Evolutionary conservation across 2,888 invertebrate genomes (phyloP).

Genomic region (Incurvaria masculella): DNA sequence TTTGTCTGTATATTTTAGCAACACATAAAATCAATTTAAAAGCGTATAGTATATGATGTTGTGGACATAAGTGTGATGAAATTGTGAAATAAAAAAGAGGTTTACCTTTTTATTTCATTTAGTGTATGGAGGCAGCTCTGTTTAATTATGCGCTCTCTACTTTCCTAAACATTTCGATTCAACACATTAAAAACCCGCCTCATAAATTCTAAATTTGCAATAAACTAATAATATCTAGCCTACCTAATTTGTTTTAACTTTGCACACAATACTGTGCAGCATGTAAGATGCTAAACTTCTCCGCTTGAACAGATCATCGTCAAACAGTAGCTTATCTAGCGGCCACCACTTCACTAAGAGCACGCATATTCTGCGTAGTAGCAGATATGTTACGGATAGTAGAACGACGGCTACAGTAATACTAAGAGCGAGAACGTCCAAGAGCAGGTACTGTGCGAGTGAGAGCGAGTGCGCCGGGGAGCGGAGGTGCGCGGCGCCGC

Average conservation of each 20-base stretch:
- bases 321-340: slow-evolving; percentile 32
- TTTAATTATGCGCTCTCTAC: too few relatives aligned
- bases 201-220: too few relatives aligned
- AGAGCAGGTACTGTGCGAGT: slow-evolving; percentile 41
- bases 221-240: too few relatives aligned
- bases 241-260: slow-evolving; percentile 36
- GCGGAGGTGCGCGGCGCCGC: slow-evolving; percentile 49
- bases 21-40: background rate
- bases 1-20: background rate
- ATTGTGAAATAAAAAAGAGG: slow-evolving; percentile 1
- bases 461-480: slow-evolving; percentile 49
- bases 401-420: slow-evolving; percentile 27
- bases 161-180: too few relatives aligned
- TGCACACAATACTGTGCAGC: slow-evolving; percentile 32
- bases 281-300: slow-evolving; percentile 37
- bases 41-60: background rate
- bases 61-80: background rate
- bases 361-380: slow-evolving; percentile 42
- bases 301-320: slow-evolving; percentile 36
- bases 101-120: slow-evolving; percentile 11
- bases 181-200: too few relatives aligned
- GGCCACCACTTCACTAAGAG: slow-evolving; percentile 45
- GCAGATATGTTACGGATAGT: slow-evolving; percentile 33
- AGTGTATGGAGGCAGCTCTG: too few relatives aligned
- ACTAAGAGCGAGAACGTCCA: slow-evolving; percentile 39